Percentiles rank a stretch among this genome's conserved stretches.
These are phyloP conservation scores for Chrysemys picta DNA, from an alignment of 2,113 vertebrate species.

Conservation along the genomic window DNA sequence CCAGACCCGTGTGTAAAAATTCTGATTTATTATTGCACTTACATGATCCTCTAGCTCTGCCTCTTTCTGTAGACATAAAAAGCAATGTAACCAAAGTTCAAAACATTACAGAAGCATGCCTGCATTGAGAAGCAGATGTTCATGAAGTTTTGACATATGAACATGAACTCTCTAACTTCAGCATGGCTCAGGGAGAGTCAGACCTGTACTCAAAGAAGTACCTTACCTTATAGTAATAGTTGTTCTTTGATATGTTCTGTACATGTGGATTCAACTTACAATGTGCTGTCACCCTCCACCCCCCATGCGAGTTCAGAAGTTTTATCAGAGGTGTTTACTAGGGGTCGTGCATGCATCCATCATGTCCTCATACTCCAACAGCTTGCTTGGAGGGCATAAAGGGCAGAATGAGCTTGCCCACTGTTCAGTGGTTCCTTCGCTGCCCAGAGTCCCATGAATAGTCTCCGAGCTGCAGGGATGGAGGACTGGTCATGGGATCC, in stretches of 20 bases:
- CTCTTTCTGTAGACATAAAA: conserved; percentile 62
- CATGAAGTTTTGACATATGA: conserved; percentile 57
- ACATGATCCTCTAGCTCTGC: conserved; percentile 59
- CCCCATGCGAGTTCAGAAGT: background rate
- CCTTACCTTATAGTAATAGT: background rate
- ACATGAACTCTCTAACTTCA: background rate
- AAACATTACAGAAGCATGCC: background rate
- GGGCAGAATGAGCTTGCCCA: background rate
- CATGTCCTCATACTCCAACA: background rate
- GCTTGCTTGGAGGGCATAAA: background rate
- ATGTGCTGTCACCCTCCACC: too few relatives aligned
- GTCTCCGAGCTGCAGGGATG: background rate
- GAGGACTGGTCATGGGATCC: background rate
- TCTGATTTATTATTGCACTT: conserved; percentile 67
- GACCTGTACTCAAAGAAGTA: background rate
- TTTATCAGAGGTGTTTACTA: background rate
- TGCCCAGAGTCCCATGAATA: background rate
- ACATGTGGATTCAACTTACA: background rate
- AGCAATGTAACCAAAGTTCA: conserved; percentile 59
- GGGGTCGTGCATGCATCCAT: too few relatives aligned
- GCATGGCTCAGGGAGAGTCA: background rate
- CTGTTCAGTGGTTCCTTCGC: background rate
- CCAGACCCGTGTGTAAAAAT: conserved; percentile 12
- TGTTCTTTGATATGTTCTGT: background rate
- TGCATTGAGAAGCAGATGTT: conserved; percentile 60